Base-by-base conservation (phyloP, 37 sponge, comb jelly and placozoan species). In the Spongia lamella region DNA sequence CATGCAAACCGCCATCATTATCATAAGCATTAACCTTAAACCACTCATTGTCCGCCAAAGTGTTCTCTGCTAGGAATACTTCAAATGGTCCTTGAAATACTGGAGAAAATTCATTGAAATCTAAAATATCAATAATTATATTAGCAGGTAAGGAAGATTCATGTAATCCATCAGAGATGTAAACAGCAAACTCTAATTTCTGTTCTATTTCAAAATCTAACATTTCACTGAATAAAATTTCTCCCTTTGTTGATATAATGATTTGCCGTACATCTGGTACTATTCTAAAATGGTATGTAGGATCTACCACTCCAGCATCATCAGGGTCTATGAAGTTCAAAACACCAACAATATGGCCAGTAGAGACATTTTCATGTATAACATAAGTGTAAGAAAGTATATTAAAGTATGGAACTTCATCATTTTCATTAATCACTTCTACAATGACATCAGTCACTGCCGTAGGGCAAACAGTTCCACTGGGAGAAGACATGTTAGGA, bases 101-200 rank as follows among this genome's bases (percentile, higher is more conserved):
- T 32, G 87, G 87, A 11, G 70, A 32, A 21, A 73, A 59, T 13
- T 86, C 87, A 60, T 86, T 86, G 13, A 76, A 69, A 61, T 79
- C 75, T 31, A 64, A 55, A 20, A 86, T 70, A 7, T 38, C 25
- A 29, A 86, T 51, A 1, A 47, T 75, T 35, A 86, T 43, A 5
- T 56, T 68, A 32, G 81, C 66, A 3, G 76, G 31, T 16, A 53
- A 57, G 1, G 32, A 19, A n/a, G 87, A 75, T 7, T n/a, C 29
- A 26, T 63, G 64, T 11, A 63, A 20, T 21, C 87, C 87, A 86
- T 86, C 87, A 80, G 53, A 80, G 1, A 63, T 81, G 40, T 29
- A 27, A 22, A 86, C 76, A 43, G 22, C 38, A 38, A 86, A 70
- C 5, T 31, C 27, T 13, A 68, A 70, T 21, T 16, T 26, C 38